Percentiles rank a stretch among this genome's conserved stretches.
phyloP scores from a whole-genome alignment of 2,888 invertebrate species.

The Cheilosia variabilis region DNA sequence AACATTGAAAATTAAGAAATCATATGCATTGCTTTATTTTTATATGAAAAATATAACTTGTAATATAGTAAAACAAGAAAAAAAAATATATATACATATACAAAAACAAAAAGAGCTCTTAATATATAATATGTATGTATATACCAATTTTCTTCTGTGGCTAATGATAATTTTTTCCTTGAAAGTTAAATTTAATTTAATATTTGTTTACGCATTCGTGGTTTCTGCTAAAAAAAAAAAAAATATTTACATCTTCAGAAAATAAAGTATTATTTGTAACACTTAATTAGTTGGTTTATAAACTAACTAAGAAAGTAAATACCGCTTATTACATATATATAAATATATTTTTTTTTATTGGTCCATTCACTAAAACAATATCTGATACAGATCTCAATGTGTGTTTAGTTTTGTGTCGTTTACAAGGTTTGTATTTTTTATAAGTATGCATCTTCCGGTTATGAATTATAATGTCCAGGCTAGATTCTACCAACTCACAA shows the following conservation, averaged over 20 bases:
- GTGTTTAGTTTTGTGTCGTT: constrained; percentile 10
- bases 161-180: constrained; percentile 64
- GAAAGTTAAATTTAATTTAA: constrained; percentile 61
- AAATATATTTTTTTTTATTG: constrained; percentile 49
- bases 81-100: constrained; percentile 55
- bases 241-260: constrained; percentile 70
- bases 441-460: no score
- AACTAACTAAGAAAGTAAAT: constrained; percentile 53
- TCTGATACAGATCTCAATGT: constrained; percentile 31
- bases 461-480: no score
- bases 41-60: constrained; percentile 67
- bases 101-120: constrained; percentile 55
- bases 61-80: constrained; percentile 63
- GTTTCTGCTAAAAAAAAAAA: constrained; percentile 66
- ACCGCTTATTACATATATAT: constrained; percentile 45
- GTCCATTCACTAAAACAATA: constrained; percentile 30
- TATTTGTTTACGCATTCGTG: constrained; percentile 71
- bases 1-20: constrained; percentile 71
- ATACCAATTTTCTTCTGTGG: constrained; percentile 63
- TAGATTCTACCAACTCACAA: no score
- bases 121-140: constrained; percentile 55
- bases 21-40: constrained; percentile 74
- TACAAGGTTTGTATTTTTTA: neutral
- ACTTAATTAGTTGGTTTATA: constrained; percentile 48
- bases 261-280: constrained; percentile 73